Evolutionary conservation across 2,797 vertebrate species (phyloP), one percentile per base, ranked within the genome.

Genomic region (Myotis pilosus): DNA sequence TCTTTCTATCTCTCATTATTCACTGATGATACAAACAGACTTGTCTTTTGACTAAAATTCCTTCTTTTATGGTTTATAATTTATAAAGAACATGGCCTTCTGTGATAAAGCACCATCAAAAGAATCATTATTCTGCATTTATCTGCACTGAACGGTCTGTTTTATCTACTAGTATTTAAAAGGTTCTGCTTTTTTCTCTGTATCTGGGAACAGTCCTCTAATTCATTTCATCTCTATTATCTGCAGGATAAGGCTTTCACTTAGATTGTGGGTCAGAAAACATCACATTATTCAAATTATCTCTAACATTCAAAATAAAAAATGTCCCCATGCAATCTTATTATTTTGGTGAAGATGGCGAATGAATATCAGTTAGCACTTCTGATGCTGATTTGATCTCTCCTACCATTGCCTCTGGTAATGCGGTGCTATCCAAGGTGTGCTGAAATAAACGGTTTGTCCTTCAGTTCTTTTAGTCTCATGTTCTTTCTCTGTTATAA

Each of bases 101-200:
- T 96, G 66, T 97, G 95, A 97, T 98, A 97, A 97, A 98, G 72
- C 84, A 86, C 36, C 89, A 97, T 97, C 97, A 97, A 98, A 98
- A 95, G 87, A 47, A 95, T 97, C 84, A 95, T 98, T 97, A 96
- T 98, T 98, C 86, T 96, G 49, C 81, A 87, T 96, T 97, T 97
- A 95, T 96, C 92, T 92, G 69, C 76, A 94, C 12, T 97, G 93
- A 96, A 97, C 28, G 96, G 91, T 60, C 74, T 94, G 8, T 96
- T 97, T 97, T 41, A 96, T 97, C 92, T 97, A 68, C 91, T 97
- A 94, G 86, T 89, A 94, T 96, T 97, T 96, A 94, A 98, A 98
- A 97, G 93, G 22, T 93, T 97, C 94, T 69, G 94, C 71, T 92
- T 74, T 74, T 94, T 25, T 93, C 64, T 94, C 93, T 82, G 8